A percentile compares a stretch with the other conserved stretches of the same genome.
These are phyloP conservation scores for Mobula birostris DNA, from an alignment of 2,113 vertebrate species.

Conservation along the genomic window DNA sequence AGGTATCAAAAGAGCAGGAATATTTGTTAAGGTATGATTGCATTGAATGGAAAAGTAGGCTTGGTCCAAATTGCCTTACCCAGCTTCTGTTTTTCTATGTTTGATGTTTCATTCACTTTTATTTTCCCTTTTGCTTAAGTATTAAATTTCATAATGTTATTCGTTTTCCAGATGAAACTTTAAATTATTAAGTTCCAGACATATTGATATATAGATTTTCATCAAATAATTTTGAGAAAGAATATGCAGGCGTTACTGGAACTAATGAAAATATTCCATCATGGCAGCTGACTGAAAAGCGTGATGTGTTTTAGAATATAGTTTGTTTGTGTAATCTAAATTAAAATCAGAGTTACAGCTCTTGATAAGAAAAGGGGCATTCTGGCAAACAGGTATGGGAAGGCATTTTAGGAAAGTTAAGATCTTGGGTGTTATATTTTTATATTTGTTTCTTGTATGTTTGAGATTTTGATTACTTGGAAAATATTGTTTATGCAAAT, in stretches of 20 bases:
- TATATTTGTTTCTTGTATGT: not conserved
- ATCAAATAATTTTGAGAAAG: not conserved
- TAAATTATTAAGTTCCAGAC: not conserved
- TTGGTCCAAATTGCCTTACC: no score
- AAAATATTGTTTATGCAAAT: not conserved
- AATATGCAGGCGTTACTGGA: not conserved
- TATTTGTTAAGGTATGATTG: no score
- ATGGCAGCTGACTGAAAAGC: not conserved
- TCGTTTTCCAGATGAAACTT: not conserved
- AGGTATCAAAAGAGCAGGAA: no score
- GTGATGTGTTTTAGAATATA: not conserved
- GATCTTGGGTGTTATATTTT: not conserved
- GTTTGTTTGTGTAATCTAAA: not conserved
- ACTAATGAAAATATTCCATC: not conserved
- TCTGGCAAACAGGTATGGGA: not conserved
- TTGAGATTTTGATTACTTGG: not conserved
- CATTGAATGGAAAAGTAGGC: no score
- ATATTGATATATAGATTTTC: not conserved
- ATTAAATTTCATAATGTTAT: not conserved
- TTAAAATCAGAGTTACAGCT: not conserved
- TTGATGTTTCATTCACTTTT: no score
- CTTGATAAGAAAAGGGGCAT: not conserved
- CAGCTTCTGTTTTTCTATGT: no score
- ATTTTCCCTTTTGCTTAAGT: not conserved
- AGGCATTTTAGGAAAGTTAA: not conserved